Conservation (phyloP, 1,140 invertebrate species). For the Palaemon carinicauda region DNA sequence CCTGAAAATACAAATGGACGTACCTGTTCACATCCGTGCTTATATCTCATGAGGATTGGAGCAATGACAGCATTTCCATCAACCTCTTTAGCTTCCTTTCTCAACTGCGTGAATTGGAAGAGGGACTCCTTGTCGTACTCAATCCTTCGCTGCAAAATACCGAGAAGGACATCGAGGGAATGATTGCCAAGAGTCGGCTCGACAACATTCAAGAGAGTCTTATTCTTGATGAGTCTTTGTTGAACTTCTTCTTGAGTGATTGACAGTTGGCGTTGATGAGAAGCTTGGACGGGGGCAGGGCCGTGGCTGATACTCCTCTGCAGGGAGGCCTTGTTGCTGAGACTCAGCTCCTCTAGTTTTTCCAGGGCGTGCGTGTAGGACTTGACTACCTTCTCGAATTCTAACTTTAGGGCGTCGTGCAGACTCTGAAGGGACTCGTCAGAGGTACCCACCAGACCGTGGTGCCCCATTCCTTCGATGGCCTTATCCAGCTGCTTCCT, state of each 20-base stretch:
- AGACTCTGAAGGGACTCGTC: conserved; percentile 71
- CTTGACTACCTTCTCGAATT: conserved; percentile 83
- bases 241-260: conserved; percentile 81
- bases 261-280: conserved; percentile 87
- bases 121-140: conserved; percentile 77
- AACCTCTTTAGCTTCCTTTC: conserved; percentile 76
- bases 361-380: conserved; percentile 87
- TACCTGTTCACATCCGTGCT: conserved; percentile 78
- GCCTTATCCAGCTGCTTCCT: conserved; percentile 81
- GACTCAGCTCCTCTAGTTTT: conserved; percentile 82
- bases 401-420: conserved; percentile 78
- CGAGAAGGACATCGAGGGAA: conserved; percentile 70
- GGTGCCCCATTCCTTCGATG: conserved; percentile 83
- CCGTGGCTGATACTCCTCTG: conserved; percentile 68
- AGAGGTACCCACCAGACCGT: conserved; percentile 78
- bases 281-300: conserved; percentile 84
- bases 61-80: conserved; percentile 70
- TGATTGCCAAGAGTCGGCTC: conserved; percentile 73
- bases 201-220: conserved; percentile 84
- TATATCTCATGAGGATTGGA: conserved; percentile 83
- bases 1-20: conserved; percentile 11
- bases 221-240: conserved; percentile 89
- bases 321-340: conserved; percentile 63
- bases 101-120: conserved; percentile 75
- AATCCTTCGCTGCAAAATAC: conserved; percentile 73